Conservation (phyloP, 2,797 vertebrate species). For the Prunella strophiata region DNA sequence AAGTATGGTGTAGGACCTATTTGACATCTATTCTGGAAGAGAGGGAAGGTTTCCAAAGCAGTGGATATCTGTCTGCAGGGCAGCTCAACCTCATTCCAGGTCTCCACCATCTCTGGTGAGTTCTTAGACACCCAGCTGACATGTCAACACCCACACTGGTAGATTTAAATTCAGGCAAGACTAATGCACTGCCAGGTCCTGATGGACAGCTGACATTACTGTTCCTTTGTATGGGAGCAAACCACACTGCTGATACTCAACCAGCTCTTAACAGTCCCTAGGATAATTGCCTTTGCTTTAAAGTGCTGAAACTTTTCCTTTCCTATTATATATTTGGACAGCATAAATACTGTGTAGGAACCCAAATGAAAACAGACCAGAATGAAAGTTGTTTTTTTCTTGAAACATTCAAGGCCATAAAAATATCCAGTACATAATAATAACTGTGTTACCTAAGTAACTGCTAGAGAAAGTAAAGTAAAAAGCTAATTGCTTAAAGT, state of each 20-base stretch:
- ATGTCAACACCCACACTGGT: not conserved
- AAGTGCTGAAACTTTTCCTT: constrained; percentile 56
- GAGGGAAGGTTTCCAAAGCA: not conserved
- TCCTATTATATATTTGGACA: constrained; percentile 51
- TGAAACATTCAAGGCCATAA: constrained; percentile 48
- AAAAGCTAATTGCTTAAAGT: constrained; percentile 43
- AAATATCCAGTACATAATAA: constrained; percentile 30
- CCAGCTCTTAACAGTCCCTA: constrained; percentile 19
- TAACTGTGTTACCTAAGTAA: constrained; percentile 49
- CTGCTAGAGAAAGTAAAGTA: not conserved
- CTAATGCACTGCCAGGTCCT: not conserved
- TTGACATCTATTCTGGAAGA: not conserved
- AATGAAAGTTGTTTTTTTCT: constrained; percentile 60
- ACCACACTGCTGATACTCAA: constrained; percentile 25
- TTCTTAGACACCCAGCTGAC: not conserved
- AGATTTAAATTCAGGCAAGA: not conserved
- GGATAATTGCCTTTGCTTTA: constrained; percentile 30
- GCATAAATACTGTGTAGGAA: constrained; percentile 49
- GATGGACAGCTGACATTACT: not conserved
- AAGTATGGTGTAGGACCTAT: not conserved
- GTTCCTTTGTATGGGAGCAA: not conserved
- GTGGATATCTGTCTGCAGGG: not conserved
- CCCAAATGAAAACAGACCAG: constrained; percentile 45
- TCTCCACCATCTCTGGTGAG: not conserved
- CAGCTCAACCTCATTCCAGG: not conserved